Evolutionary conservation across 1,140 invertebrate species (phyloP).

Genomic region (Apis laboriosa): DNA sequence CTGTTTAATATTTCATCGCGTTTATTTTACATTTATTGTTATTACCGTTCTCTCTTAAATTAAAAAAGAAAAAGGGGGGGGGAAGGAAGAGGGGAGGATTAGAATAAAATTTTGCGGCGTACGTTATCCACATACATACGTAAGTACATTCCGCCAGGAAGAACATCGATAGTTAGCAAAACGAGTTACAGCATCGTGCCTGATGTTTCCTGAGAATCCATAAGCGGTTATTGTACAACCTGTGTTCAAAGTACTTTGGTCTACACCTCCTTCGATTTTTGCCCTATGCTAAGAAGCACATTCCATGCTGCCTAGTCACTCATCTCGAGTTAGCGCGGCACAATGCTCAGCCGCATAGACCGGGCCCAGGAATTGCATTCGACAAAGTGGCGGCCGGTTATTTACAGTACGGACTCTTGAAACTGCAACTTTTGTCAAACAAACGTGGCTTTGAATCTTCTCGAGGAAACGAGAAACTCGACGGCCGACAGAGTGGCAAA

Average conservation of each 20-base stretch:
- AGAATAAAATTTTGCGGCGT: background rate
- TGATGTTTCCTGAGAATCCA: slow-evolving; percentile 40
- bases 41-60: no score
- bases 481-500: background rate
- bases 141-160: background rate
- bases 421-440: slow-evolving; percentile 20
- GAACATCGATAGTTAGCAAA: background rate
- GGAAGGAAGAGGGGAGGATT: background rate
- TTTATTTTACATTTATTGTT: no score
- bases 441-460: background rate
- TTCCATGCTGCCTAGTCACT: slow-evolving; percentile 37
- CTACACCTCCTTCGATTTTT: slow-evolving; percentile 48
- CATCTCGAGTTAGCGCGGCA: slow-evolving; percentile 35
- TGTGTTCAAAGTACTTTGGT: slow-evolving; percentile 44
- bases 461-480: background rate
- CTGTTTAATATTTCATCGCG: no score
- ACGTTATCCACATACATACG: background rate
- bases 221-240: slow-evolving; percentile 43
- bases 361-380: background rate
- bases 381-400: background rate
- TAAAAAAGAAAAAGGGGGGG: no score
- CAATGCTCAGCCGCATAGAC: background rate
- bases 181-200: slow-evolving; percentile 26
- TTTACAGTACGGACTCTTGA: background rate
- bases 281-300: slow-evolving; percentile 37